A percentile compares a stretch with the other conserved stretches of the same genome.
These are phyloP conservation scores for Phoxinus phoxinus DNA, from an alignment of 2,113 vertebrate species.

Conservation along the genomic window DNA sequence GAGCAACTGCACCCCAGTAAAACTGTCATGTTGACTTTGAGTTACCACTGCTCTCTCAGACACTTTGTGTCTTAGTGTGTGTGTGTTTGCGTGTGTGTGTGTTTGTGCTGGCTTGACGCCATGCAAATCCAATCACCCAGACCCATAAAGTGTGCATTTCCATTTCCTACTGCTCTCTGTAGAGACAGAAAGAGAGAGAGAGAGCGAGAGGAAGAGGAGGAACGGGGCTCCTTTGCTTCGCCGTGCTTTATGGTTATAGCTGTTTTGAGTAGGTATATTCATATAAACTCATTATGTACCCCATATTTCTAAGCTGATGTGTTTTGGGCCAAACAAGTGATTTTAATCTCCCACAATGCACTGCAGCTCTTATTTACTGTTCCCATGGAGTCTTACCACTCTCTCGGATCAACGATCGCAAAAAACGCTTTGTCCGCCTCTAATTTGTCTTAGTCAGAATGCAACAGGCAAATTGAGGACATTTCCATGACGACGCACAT, in stretches of 20 bases:
- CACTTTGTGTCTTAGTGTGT: slow-evolving; percentile 41
- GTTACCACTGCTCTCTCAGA: slow-evolving; percentile 56
- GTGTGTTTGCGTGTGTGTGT: slow-evolving; percentile 46
- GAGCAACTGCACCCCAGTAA: slow-evolving; percentile 57
- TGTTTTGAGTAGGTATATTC: slow-evolving; percentile 38
- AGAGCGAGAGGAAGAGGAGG: slow-evolving; percentile 3
- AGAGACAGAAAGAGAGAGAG: slow-evolving; percentile 46
- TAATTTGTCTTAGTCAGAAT: slow-evolving; percentile 45
- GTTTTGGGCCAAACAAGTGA: slow-evolving; percentile 41
- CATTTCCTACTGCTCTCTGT: slow-evolving; percentile 60
- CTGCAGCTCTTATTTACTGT: slow-evolving; percentile 32
- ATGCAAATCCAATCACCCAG: slow-evolving; percentile 62
- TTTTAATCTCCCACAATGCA: slow-evolving; percentile 40
- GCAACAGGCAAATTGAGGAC: slow-evolving; percentile 38
- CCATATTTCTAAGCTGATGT: slow-evolving; percentile 34
- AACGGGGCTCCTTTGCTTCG: slow-evolving; percentile 25
- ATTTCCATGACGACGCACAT: slow-evolving; percentile 50
- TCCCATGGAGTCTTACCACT: slow-evolving; percentile 26
- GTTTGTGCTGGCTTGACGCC: slow-evolving; percentile 56
- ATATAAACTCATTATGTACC: slow-evolving; percentile 30
- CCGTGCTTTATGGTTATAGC: slow-evolving; percentile 40
- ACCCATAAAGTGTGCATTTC: slow-evolving; percentile 62
- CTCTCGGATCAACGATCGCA: slow-evolving; percentile 17
- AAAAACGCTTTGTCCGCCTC: slow-evolving; percentile 25
- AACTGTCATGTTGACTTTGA: slow-evolving; percentile 61